These are phyloP conservation scores for Mamestra brassicae DNA, from an alignment of 2,888 invertebrate genomes.

Conservation along the genomic window DNA sequence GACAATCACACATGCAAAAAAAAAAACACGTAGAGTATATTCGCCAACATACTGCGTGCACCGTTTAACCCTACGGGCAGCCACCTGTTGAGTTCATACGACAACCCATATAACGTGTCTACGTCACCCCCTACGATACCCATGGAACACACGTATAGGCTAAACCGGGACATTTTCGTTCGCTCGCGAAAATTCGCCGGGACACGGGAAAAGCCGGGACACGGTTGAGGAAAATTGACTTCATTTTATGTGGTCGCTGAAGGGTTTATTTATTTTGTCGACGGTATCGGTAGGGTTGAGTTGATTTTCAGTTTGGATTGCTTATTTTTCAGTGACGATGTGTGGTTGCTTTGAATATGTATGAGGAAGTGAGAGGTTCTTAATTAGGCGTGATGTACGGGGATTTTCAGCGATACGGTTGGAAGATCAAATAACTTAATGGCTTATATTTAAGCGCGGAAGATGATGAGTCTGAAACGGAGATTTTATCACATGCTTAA, in stretches of 20 bases:
- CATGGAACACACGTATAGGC: slow-evolving; percentile 69
- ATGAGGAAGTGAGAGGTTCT: not conserved
- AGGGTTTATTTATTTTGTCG: slow-evolving; percentile 82
- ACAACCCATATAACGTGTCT: slow-evolving; percentile 77
- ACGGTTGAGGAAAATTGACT: slow-evolving; percentile 84
- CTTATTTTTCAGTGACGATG: slow-evolving; percentile 34
- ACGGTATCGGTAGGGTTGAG: slow-evolving; percentile 73
- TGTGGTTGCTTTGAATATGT: slow-evolving; percentile 29
- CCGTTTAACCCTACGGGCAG: slow-evolving; percentile 89
- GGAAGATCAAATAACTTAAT: too few species aligned
- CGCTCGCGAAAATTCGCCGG: slow-evolving; percentile 66
- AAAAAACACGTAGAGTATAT: slow-evolving; percentile 73
- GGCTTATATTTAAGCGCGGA: too few species aligned
- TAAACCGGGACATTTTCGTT: slow-evolving; percentile 64
- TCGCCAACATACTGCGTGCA: slow-evolving; percentile 66
- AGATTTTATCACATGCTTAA: too few species aligned
- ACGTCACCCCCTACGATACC: slow-evolving; percentile 75
- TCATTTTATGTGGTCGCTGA: slow-evolving; percentile 78
- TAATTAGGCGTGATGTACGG: not conserved
- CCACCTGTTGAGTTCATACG: slow-evolving; percentile 89
- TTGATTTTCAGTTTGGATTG: slow-evolving; percentile 56
- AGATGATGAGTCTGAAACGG: too few species aligned
- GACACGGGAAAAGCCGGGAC: slow-evolving; percentile 72
- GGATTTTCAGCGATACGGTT: too few species aligned
- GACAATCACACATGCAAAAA: not conserved